Conservation (phyloP, 2,113 vertebrate species). For the Peromyscus leucopus region DNA sequence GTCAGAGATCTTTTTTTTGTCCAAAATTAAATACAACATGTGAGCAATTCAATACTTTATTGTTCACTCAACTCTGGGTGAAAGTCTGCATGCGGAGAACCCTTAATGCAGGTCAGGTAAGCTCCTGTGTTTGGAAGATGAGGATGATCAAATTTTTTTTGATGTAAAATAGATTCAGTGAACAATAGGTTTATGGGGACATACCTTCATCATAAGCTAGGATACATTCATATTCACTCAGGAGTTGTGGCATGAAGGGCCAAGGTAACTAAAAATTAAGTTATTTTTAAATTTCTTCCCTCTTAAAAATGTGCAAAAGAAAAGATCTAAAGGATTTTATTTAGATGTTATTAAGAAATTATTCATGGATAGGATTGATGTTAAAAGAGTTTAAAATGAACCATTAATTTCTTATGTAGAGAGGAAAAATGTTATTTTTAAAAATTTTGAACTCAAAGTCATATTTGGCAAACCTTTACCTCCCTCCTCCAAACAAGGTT, state of each 20-base stretch:
- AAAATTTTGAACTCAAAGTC: conserved; percentile 13
- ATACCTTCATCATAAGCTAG: not conserved
- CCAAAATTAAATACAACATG: not conserved
- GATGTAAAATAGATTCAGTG: not conserved
- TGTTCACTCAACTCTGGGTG: not conserved
- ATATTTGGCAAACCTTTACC: conserved; percentile 21
- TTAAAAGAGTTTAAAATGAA: not conserved
- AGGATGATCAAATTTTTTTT: not conserved
- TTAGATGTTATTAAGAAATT: conserved; percentile 27
- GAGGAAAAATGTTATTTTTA: not conserved
- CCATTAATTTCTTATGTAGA: not conserved
- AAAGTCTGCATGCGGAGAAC: not conserved
- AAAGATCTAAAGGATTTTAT: conserved; percentile 48
- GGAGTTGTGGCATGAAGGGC: not conserved
- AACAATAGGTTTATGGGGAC: not conserved
- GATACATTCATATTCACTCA: not conserved
- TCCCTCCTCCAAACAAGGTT: not conserved
- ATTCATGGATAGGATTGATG: conserved; percentile 48
- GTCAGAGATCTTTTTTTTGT: not conserved
- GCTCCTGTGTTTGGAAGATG: not conserved
- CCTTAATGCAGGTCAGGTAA: not conserved
- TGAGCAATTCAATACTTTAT: not conserved
- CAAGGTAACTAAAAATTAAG: conserved; percentile 16
- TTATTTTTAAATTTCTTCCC: conserved; percentile 16
- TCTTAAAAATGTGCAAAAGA: not conserved